Conservation (phyloP, 37 sponge, comb jelly and placozoan species). For the Beroe ovata region DNA sequence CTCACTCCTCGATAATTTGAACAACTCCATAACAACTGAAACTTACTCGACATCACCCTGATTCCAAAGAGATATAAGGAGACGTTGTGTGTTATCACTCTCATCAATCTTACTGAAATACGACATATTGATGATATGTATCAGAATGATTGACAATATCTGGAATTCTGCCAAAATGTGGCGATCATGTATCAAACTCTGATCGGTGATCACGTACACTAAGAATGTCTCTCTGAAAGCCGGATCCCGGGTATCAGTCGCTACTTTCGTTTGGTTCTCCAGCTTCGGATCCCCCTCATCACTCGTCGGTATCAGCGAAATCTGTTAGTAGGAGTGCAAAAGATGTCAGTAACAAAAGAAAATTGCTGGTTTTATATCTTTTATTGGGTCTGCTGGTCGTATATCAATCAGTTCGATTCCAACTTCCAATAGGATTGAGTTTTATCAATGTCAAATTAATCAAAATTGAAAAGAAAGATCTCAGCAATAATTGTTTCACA, state of each 20-base stretch:
- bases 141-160: not conserved
- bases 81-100: conserved; percentile 8
- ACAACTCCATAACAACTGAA: too few relatives aligned
- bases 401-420: too few relatives aligned
- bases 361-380: too few relatives aligned
- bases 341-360: too few relatives aligned
- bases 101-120: conserved; percentile 51
- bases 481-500: too few relatives aligned
- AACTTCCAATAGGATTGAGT: too few relatives aligned
- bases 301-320: conserved; percentile 4
- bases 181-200: too few relatives aligned
- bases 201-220: too few relatives aligned
- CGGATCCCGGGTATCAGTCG: conserved; percentile 16
- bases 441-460: too few relatives aligned
- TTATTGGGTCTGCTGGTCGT: too few relatives aligned
- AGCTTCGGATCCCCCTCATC: conserved; percentile 3
- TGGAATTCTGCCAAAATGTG: not conserved
- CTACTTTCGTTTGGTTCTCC: conserved; percentile 56
- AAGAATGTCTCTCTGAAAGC: conserved; percentile 55
- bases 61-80: conserved; percentile 39
- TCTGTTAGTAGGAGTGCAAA: not conserved
- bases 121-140: not conserved
- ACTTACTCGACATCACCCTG: conserved; percentile 67
- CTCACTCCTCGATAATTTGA: too few relatives aligned
- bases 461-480: too few relatives aligned